Conservation (phyloP, 1,140 invertebrate species). For the Bombus terrestris region DNA sequence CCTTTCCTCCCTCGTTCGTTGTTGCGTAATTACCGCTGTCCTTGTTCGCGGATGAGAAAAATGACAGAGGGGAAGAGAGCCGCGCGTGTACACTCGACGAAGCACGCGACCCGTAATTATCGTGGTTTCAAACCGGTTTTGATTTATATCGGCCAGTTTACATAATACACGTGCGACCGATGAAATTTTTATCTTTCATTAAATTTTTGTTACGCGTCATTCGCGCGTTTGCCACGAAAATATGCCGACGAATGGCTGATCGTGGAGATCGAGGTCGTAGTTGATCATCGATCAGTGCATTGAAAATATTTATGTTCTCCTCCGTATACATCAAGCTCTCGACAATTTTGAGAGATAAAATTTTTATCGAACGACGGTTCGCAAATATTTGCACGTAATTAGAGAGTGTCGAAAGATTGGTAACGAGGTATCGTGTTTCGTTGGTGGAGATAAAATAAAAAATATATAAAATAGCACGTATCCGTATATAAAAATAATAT, state of each 20-base stretch:
- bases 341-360: background rate
- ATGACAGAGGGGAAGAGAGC: background rate
- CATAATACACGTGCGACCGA: background rate
- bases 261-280: too few relatives aligned
- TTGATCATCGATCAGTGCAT: background rate
- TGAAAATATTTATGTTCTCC: background rate
- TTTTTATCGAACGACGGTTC: background rate
- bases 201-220: background rate
- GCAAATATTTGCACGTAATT: background rate
- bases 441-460: background rate
- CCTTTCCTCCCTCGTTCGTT: background rate
- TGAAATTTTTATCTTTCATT: background rate
- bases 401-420: background rate
- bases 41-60: background rate
- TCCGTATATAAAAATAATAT: background rate
- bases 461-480: background rate
- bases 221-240: background rate
- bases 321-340: background rate
- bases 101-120: conserved; percentile 1
- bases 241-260: background rate
- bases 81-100: too few relatives aligned
- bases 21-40: conserved; percentile 50
- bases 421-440: background rate
- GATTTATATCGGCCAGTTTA: background rate
- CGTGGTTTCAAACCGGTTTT: background rate